These are phyloP conservation scores for Eleginops maclovinus DNA, from an alignment of 2,113 vertebrate species.

Conservation along the genomic window DNA sequence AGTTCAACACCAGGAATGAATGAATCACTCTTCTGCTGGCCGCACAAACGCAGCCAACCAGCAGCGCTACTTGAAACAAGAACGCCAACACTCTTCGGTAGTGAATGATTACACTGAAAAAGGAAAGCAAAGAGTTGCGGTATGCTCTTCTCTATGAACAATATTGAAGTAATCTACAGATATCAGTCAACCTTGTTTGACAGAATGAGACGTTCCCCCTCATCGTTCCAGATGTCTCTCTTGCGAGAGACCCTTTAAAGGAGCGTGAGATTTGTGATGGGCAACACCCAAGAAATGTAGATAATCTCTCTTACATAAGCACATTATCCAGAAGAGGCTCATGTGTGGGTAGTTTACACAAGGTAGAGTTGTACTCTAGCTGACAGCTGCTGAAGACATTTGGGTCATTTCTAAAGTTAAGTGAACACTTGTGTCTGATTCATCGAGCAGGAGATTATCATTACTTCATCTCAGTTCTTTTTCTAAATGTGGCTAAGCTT, in stretches of 20 bases:
- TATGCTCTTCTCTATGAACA: constrained; percentile 1
- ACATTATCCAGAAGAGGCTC: constrained; percentile 39
- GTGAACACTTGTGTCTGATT: constrained; percentile 8
- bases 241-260: constrained; percentile 31
- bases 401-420: constrained; percentile 25
- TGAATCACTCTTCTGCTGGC: constrained; percentile 56
- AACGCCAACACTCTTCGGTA: neutral
- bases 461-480: neutral
- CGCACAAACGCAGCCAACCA: constrained; percentile 40
- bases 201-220: constrained; percentile 48
- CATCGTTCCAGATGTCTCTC: constrained; percentile 57
- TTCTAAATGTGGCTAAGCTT: constrained; percentile 14
- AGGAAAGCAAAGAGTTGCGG: constrained; percentile 30
- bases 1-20: constrained; percentile 65
- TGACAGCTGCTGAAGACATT: constrained; percentile 36
- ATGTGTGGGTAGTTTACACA: constrained; percentile 51
- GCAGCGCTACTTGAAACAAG: neutral
- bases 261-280: constrained; percentile 44
- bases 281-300: constrained; percentile 55
- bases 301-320: constrained; percentile 63
- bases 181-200: constrained; percentile 70
- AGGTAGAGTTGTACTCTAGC: constrained; percentile 17
- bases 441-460: neutral
- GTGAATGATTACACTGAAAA: constrained; percentile 28
- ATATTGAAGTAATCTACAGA: constrained; percentile 37